Evolutionary conservation across 2,888 invertebrate species (phyloP).

Genomic region (Tipula confusa): DNA sequence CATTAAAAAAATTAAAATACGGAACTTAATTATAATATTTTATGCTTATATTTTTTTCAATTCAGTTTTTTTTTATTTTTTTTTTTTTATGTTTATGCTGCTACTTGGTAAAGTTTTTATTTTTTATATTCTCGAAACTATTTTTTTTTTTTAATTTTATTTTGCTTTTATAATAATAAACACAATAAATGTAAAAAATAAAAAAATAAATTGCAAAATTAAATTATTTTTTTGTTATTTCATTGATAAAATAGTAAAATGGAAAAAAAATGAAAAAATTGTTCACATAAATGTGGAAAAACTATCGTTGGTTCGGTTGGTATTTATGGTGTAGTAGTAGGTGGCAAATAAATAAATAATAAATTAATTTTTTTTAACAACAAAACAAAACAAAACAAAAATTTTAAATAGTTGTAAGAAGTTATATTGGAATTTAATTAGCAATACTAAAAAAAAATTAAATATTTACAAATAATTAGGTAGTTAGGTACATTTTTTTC

Average conservation of each 20-base stretch:
- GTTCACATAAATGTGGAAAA: background rate
- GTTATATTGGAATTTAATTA: slow-evolving; percentile 12
- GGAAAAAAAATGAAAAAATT: no score
- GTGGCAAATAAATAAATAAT: background rate
- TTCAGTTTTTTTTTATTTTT: no score
- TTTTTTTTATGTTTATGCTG: slow-evolving; percentile 25
- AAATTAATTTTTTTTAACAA: background rate
- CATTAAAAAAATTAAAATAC: slow-evolving; percentile 25
- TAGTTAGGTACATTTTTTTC: background rate
- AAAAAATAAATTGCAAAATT: slow-evolving; percentile 7
- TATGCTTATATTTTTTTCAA: background rate
- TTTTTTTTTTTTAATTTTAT: no score
- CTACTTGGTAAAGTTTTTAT: background rate
- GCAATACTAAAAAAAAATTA: background rate
- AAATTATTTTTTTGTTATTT: background rate
- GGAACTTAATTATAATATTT: slow-evolving; percentile 20
- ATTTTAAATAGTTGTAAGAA: background rate
- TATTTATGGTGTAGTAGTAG: background rate
- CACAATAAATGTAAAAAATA: no score
- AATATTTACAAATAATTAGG: background rate
- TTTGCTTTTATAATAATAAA: background rate
- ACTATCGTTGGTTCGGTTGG: background rate
- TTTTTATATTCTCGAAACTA: background rate
- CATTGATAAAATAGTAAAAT: background rate
- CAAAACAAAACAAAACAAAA: background rate